Evolutionary conservation across 2,797 vertebrate species (phyloP), one percentile per base, ranked within the genome.

Genomic region (Nothura maculosa): DNA sequence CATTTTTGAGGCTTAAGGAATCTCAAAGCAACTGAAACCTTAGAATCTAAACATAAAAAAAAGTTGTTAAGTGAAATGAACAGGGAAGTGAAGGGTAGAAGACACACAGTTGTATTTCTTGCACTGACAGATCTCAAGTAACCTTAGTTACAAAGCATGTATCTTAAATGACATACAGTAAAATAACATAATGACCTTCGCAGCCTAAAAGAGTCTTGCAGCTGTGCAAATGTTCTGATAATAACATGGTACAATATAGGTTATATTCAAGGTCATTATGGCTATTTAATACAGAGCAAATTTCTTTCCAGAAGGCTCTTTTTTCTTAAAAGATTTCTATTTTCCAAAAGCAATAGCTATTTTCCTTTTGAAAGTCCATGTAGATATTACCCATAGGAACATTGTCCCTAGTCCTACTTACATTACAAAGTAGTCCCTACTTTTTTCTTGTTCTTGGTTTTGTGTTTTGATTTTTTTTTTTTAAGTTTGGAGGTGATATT

Each of bases 241-340:
- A 81, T 55, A 89, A 62, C 30, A 57, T 67, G 80, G 80, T 50
- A 68, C 32, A 70, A 83, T 89, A 73, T 43, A 81, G 61, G 69
- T 27, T 75, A 42, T 32, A 69, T 85, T 87, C 87, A 91, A 95
- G 74, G 64, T 95, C 90, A 82, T 92, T 85, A 81, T 67, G 72
- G 67, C 58, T 75, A 76, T 74, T 90, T 76, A 84, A 74, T 91
- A 80, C 57, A 87, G 64, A 63, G 34, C 6, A 45, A 89, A 61
- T 70, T 85, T 77, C 18, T 78, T 78, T 81, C 50, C 5, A 4
- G 66, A 73, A 58, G 16, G 22, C n/a, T 74, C 92, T 85, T 17
- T 58, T 20, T 63, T 25, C 40, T 40, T 47, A 22, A 72, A 27
- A 27, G 55, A 28, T 15, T 84, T 85, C 38, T 47, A 4, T 87